phyloP scores from a whole-genome alignment of 2,113 vertebrate species.

The Burhinus oedicnemus region DNA sequence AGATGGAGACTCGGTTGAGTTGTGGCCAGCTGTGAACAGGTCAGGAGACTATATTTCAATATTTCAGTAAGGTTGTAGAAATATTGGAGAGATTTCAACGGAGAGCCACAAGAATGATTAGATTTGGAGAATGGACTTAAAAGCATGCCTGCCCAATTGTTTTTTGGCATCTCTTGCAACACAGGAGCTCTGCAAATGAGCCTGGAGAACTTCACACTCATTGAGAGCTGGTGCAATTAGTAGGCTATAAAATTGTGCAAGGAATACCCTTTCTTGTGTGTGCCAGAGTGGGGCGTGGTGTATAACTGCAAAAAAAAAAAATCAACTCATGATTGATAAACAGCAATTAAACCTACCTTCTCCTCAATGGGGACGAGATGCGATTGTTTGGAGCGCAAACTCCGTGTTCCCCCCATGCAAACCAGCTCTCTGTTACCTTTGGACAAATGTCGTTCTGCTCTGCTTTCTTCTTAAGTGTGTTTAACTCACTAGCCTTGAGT shows the following conservation, averaged over 20 bases:
- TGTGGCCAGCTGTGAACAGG: background rate
- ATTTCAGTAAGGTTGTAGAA: background rate
- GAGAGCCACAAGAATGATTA: background rate
- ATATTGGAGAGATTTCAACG: background rate
- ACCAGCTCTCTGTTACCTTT: background rate
- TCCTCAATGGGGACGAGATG: fast-evolving
- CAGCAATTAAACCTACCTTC: background rate
- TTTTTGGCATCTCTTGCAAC: background rate
- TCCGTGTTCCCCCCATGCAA: fast-evolving
- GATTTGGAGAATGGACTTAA: background rate
- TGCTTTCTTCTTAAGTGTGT: background rate
- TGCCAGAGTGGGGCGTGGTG: background rate
- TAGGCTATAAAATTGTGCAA: background rate
- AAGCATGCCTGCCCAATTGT: background rate
- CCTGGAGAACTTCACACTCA: background rate
- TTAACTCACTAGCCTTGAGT: fast-evolving
- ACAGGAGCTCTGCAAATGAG: background rate
- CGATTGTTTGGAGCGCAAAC: fast-evolving
- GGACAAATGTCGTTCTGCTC: background rate
- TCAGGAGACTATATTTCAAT: background rate
- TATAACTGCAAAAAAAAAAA: background rate
- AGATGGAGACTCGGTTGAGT: background rate
- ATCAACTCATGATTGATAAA: background rate
- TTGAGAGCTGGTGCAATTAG: background rate
- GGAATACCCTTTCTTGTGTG: fast-evolving